Conservation (phyloP, 2,113 vertebrate species). For the Osmerus eperlanus region DNA sequence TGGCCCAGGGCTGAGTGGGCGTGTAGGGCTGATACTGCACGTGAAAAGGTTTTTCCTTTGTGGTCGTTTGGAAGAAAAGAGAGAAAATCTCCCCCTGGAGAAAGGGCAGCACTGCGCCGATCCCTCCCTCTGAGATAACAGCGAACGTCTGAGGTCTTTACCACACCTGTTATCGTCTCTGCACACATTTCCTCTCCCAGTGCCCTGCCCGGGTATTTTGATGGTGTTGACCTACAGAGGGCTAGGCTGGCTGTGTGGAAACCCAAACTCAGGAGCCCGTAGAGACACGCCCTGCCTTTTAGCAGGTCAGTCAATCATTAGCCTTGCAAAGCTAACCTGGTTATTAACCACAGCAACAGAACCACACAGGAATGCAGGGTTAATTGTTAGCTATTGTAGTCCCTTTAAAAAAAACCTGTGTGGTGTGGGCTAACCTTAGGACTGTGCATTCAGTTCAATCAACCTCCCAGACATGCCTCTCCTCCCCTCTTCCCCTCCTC, state of each 20-base stretch:
- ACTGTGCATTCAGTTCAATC: slow-evolving; percentile 25
- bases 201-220: slow-evolving; percentile 47
- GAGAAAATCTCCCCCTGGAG: slow-evolving; percentile 4
- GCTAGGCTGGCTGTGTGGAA: slow-evolving; percentile 56
- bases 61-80: slow-evolving; percentile 24
- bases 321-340: slow-evolving; percentile 39
- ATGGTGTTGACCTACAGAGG: slow-evolving; percentile 54
- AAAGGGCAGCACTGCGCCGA: slow-evolving; percentile 34
- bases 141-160: slow-evolving; percentile 41
- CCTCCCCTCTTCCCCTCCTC: too few relatives aligned
- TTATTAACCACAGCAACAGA: slow-evolving; percentile 55
- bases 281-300: slow-evolving; percentile 36
- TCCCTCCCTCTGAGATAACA: slow-evolving; percentile 38
- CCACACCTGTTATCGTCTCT: slow-evolving; percentile 61
- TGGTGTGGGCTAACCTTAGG: slow-evolving; percentile 47
- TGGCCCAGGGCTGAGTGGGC: slow-evolving; percentile 28
- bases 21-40: slow-evolving; percentile 27
- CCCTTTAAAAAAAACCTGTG: slow-evolving; percentile 35
- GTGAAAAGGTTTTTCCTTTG: slow-evolving; percentile 32
- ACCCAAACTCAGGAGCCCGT: slow-evolving; percentile 45
- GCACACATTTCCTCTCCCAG: slow-evolving; percentile 41
- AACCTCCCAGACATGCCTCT: slow-evolving; percentile 26
- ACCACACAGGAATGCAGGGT: slow-evolving; percentile 58
- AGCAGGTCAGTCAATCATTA: slow-evolving; percentile 66
- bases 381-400: slow-evolving; percentile 68